These are phyloP conservation scores for Dryadula phaetusa DNA, from an alignment of 2,888 invertebrate species.

Conservation along the genomic window DNA sequence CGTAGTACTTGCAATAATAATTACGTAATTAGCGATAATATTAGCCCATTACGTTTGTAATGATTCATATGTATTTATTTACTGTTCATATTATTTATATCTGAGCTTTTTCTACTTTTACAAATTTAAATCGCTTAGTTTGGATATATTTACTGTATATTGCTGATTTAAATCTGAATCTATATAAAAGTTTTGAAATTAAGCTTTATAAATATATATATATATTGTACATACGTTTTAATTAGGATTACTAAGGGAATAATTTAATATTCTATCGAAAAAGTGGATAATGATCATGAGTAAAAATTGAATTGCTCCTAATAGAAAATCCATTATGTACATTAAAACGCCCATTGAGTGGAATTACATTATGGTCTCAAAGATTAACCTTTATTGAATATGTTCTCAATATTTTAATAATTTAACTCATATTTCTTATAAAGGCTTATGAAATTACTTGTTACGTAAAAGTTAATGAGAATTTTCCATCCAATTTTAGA, in stretches of 20 bases:
- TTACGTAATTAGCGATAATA: slow-evolving; percentile 7
- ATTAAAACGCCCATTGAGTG: slow-evolving; percentile 18
- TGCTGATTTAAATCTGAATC: no score
- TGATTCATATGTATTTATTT: background rate
- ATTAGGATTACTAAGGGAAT: background rate
- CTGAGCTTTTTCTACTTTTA: no score
- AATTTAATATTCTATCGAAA: slow-evolving; percentile 9
- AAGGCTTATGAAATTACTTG: background rate
- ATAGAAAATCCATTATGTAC: slow-evolving; percentile 15
- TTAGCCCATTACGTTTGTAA: slow-evolving; percentile 1
- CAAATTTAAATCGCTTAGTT: no score
- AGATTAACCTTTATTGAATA: slow-evolving; percentile 20
- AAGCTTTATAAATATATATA: no score
- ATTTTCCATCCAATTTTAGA: background rate
- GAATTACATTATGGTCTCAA: slow-evolving; percentile 25
- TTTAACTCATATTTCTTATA: background rate
- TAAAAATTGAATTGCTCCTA: background rate
- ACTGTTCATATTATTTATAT: background rate
- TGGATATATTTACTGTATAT: no score
- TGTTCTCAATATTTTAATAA: slow-evolving; percentile 37
- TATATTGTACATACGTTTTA: no score
- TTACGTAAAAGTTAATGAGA: background rate
- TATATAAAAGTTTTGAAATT: no score
- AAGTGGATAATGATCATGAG: background rate
- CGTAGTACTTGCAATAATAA: slow-evolving; percentile 3